Base-by-base conservation (phyloP, 2,888 invertebrate genomes). In the Galeopsomyia nigrocyanea region DNA sequence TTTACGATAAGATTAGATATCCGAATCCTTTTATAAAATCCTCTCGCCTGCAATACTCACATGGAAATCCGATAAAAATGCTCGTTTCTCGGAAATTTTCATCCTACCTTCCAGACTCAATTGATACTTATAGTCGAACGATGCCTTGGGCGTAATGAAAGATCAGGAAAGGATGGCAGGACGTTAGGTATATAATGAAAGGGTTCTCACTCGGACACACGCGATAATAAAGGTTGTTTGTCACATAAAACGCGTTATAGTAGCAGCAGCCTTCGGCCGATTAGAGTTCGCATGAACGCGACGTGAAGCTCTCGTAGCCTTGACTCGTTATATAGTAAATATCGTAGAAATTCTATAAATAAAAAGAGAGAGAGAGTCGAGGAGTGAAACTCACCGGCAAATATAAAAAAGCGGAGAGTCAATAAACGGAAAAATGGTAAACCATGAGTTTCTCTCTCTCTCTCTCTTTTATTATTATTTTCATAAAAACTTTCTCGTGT, bases 241-340 rank as follows among this genome's bases (percentile, higher is more conserved):
- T 39, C 39, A 17, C 46, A 46, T 46, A 46, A 58, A 46, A 58
- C 17, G 56, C 22, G 31, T 60, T 3, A 26, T 26, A 26, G 26
- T n/a, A 17, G 47, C 17, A n/a, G 49, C 39, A 39, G 39, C 61
- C 61, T 61, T 61, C 61, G 5, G 61, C n/a, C 49, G 47, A 50
- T 58, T 58, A 46, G 19, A 39, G 46, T 46, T 61, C n/a, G 61
- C 61, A 49, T 49, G 62, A 50, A 50, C 26, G 16, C 26, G 16
- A 19, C 19, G 19, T 19, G 58, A 39, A 39, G 57, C 39, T n/a
- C 46, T 21, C 51, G 19, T 51, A 60, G 63, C 55, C 70, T 71
- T 71, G 61, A 66, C 60, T 58, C 61, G 61, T 50, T 68, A 53
- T 68, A 53, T 56, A 66, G 62, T 66, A 66, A 66, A 71, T 62